These are phyloP conservation scores for Lithodes maja DNA, from an alignment of 2,888 invertebrate species.

Conservation along the genomic window DNA sequence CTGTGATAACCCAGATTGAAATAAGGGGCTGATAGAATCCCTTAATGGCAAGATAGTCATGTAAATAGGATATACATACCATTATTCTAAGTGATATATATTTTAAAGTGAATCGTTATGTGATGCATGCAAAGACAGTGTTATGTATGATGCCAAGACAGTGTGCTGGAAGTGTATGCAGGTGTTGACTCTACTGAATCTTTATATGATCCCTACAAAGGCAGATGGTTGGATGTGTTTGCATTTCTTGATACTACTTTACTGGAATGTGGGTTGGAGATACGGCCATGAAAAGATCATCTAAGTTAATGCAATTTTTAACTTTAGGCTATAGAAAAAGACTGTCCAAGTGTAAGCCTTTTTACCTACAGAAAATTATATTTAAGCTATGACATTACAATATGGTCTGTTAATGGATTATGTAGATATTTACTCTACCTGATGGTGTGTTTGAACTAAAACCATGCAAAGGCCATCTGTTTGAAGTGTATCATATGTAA, in stretches of 20 bases:
- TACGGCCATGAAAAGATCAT: constrained; percentile 16
- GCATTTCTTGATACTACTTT: not conserved
- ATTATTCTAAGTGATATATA: constrained; percentile 30
- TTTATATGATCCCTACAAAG: too few species aligned
- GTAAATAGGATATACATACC: constrained; percentile 52
- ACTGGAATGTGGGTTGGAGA: constrained; percentile 19
- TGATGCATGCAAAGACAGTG: not conserved
- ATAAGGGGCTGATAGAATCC: constrained; percentile 21
- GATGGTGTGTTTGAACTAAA: too few species aligned
- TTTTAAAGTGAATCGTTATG: not conserved
- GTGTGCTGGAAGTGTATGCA: not conserved
- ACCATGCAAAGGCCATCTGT: too few species aligned
- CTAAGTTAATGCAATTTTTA: not conserved
- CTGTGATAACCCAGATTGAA: constrained; percentile 51
- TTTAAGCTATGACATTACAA: too few species aligned
- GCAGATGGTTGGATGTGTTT: too few species aligned
- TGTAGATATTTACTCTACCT: too few species aligned
- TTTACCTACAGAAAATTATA: too few species aligned
- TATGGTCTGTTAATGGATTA: too few species aligned
- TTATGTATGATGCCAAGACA: not conserved
- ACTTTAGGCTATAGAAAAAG: not conserved
- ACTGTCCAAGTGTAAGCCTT: too few species aligned
- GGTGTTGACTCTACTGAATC: not conserved
- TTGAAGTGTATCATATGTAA: too few species aligned
- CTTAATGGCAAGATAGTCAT: constrained; percentile 44